These are phyloP conservation scores for Trochalopteron elliotii DNA, from an alignment of 2,113 vertebrate species.

Conservation along the genomic window DNA sequence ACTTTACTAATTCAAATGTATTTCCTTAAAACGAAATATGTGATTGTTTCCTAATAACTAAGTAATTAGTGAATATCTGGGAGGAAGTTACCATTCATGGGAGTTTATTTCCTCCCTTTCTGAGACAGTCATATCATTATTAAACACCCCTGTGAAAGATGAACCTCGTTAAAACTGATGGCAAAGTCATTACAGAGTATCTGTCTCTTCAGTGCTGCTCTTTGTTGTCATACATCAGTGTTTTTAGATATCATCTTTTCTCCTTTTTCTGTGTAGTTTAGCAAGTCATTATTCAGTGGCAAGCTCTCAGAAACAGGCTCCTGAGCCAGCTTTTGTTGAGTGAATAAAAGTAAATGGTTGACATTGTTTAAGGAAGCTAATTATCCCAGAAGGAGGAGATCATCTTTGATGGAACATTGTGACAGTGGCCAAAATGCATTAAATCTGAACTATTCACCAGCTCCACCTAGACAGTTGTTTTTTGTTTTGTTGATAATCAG, in stretches of 20 bases:
- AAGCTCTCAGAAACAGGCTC: background rate
- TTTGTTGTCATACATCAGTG: background rate
- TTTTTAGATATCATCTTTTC: background rate
- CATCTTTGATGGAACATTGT: background rate
- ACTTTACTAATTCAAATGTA: background rate
- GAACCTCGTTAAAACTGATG: background rate
- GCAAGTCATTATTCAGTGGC: background rate
- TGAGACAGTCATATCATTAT: background rate
- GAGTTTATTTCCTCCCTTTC: conserved; percentile 30
- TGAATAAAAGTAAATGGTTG: background rate
- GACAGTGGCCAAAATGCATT: conserved; percentile 6
- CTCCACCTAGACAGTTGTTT: background rate
- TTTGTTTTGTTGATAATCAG: background rate
- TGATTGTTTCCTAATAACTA: background rate
- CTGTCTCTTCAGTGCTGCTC: background rate
- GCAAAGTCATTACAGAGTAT: background rate
- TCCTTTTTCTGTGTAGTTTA: background rate
- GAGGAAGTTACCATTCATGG: background rate
- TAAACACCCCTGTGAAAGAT: background rate
- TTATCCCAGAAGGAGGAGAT: background rate
- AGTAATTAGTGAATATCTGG: background rate
- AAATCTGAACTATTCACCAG: background rate
- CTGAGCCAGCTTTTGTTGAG: background rate
- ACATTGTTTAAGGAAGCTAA: background rate
- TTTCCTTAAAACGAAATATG: background rate